Percentiles rank a stretch among this genome's conserved stretches.
Evolutionary conservation across 2,113 vertebrate species (phyloP).

Genomic region (Cyanoramphus novaezelandiae): DNA sequence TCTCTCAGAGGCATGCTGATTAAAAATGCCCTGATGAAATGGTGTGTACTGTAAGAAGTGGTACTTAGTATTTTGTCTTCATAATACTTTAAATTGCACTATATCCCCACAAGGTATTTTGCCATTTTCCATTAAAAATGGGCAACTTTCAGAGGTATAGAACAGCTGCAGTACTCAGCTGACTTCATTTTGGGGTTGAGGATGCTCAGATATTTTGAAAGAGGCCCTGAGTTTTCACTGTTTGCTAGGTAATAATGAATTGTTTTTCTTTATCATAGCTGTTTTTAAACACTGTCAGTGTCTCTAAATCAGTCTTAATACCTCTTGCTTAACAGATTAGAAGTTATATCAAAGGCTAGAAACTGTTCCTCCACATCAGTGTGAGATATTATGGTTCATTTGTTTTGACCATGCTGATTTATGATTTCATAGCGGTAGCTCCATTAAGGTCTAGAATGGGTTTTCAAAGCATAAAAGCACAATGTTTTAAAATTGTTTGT

Average conservation of each 20-base stretch:
- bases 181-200: neutral
- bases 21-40: constrained; percentile 62
- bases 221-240: neutral
- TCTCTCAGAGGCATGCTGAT: constrained; percentile 56
- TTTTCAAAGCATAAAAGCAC: neutral
- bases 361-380: neutral
- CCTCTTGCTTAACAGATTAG: neutral
- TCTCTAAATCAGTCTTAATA: neutral
- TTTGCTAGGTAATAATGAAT: neutral
- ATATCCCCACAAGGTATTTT: constrained; percentile 35
- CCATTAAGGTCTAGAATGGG: constrained; percentile 5
- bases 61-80: constrained; percentile 57
- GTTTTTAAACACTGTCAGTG: neutral
- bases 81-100: constrained; percentile 36
- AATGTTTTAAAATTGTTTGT: neutral
- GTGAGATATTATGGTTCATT: neutral
- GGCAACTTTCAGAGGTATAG: neutral
- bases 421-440: constrained; percentile 13
- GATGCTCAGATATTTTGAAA: neutral
- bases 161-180: neutral
- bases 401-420: constrained; percentile 31
- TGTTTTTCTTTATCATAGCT: neutral
- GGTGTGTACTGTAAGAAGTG: constrained; percentile 50
- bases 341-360: neutral
- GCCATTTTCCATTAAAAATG: constrained; percentile 39